Conservation (phyloP, 2,113 vertebrate genomes). For the Mesoclemmys tuberculata region DNA sequence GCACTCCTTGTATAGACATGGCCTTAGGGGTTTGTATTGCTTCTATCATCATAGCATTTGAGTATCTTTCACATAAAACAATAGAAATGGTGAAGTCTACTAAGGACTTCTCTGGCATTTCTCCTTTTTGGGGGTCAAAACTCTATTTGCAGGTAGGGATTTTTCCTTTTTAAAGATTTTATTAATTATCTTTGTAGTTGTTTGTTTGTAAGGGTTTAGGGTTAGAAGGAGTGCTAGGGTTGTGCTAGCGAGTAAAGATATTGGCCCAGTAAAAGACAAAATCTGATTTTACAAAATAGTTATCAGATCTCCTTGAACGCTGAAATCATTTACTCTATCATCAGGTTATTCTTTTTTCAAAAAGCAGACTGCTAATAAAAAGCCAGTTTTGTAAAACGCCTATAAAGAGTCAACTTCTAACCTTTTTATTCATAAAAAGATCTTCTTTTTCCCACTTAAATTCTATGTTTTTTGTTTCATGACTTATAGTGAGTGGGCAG, state of each 20-base stretch:
- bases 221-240: neutral
- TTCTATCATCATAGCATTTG: neutral
- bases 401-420: neutral
- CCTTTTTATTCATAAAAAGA: neutral
- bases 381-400: neutral
- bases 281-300: neutral
- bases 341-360: neutral
- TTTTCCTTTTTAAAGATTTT: neutral
- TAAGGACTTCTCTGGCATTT: neutral
- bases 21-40: neutral
- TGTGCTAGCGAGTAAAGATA: neutral
- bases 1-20: neutral
- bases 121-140: neutral
- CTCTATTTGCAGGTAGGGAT: neutral
- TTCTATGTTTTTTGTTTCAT: neutral
- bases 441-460: neutral
- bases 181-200: neutral
- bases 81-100: neutral
- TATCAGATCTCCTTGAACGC: neutral
- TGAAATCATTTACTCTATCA: neutral
- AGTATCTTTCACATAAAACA: neutral
- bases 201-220: neutral
- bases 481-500: neutral
- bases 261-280: neutral
- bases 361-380: neutral